Evolutionary conservation across 2,113 vertebrate species (phyloP).

Genomic region (Argyrosomus japonicus): DNA sequence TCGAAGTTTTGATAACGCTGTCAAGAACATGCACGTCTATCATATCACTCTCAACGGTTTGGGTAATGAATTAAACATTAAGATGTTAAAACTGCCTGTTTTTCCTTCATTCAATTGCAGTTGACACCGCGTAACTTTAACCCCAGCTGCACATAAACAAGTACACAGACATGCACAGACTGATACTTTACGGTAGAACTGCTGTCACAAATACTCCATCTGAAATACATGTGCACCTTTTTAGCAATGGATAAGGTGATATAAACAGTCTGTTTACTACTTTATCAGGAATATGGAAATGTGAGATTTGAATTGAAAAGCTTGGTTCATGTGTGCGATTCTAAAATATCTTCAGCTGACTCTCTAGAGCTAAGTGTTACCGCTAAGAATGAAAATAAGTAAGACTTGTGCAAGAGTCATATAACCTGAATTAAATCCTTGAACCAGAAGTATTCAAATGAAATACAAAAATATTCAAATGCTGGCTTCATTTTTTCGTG

Average conservation of each 20-base stretch:
- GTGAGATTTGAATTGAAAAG: slow-evolving; percentile 16
- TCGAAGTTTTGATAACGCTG: slow-evolving; percentile 25
- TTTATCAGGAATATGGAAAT: slow-evolving; percentile 45
- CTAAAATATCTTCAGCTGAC: slow-evolving; percentile 16
- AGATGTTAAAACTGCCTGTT: slow-evolving; percentile 35
- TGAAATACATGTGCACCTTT: slow-evolving; percentile 12
- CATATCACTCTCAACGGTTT: slow-evolving; percentile 46
- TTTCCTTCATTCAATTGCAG: slow-evolving; percentile 45
- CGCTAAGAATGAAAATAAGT: background rate
- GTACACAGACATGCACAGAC: slow-evolving; percentile 1
- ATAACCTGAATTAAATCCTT: slow-evolving; percentile 8
- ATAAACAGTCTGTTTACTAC: slow-evolving; percentile 50
- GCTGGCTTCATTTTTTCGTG: background rate
- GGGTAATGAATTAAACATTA: slow-evolving; percentile 67
- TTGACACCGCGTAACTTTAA: slow-evolving; percentile 47
- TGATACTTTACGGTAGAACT: slow-evolving; percentile 31
- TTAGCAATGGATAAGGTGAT: slow-evolving; percentile 34
- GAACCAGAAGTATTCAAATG: background rate
- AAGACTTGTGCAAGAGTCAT: background rate
- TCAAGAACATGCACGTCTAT: slow-evolving; percentile 12
- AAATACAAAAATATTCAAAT: slow-evolving; percentile 10
- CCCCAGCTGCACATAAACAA: slow-evolving; percentile 38
- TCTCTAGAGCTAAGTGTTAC: background rate
- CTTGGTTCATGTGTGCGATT: background rate
- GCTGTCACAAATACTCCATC: slow-evolving; percentile 33